These are phyloP conservation scores for Pristionchus arcanus DNA, from an alignment of 2,888 invertebrate genomes.

Conservation along the genomic window DNA sequence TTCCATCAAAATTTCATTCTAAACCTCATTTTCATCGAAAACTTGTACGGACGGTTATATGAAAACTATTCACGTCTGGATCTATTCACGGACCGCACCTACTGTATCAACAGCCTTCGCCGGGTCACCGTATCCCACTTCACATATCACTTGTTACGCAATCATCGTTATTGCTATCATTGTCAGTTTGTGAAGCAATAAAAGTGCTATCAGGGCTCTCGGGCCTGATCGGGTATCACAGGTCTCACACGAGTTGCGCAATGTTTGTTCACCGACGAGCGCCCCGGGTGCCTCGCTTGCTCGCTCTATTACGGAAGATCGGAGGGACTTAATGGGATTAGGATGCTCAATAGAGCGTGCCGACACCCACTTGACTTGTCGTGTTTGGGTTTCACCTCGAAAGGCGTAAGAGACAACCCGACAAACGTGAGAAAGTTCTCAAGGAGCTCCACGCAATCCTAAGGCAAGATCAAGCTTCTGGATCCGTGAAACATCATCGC, in stretches of 20 bases:
- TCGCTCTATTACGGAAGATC: constrained; percentile 10
- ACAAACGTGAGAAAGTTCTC: constrained; percentile 27
- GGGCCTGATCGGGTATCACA: background rate
- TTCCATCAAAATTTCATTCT: no score
- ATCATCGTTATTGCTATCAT: background rate
- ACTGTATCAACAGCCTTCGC: background rate
- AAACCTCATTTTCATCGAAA: no score
- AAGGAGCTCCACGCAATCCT: background rate
- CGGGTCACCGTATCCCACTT: background rate
- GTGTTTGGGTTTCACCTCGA: background rate
- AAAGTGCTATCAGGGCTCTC: background rate
- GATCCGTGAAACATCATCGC: background rate
- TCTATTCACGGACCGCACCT: background rate
- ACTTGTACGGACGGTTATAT: no score
- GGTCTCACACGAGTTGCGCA: background rate
- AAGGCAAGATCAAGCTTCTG: background rate
- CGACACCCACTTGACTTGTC: constrained; percentile 38
- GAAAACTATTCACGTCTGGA: no score
- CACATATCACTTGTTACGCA: constrained; percentile 33
- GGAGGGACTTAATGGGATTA: constrained; percentile 40
- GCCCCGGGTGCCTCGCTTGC: constrained; percentile 9
- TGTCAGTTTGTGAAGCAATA: constrained; percentile 32
- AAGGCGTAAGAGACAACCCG: background rate
- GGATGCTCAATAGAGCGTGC: background rate
- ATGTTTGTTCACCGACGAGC: background rate